Evolutionary conservation across 1,140 invertebrate genomes (phyloP), one percentile per base, ranked within the genome.

Genomic region (Euwallacea similis): DNA sequence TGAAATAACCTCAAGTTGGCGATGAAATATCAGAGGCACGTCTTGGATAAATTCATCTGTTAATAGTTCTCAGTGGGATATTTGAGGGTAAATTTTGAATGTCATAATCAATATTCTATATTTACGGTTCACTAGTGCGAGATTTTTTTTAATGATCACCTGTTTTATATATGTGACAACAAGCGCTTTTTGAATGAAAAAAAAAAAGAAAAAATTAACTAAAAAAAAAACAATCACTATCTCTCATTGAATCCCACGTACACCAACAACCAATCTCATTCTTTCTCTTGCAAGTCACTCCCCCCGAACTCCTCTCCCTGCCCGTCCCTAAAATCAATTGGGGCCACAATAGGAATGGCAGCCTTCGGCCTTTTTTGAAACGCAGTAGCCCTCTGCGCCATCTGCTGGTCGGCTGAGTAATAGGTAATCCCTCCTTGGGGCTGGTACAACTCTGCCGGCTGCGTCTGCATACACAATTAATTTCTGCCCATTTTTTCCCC

Each of bases 371-470:
- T 71, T 64, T 79, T 82, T 66, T 69, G 78, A 33, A 33, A 33
- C 10, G 78, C 76, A 3, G 74, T 76, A 7, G 77, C 42, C 42
- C 80, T 60, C 66, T 80, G 79, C 13, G 72, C 62, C 7, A 78
- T 62, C 62, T 81, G 81, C 69, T 82, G 81, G 59, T 81, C 79
- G n/a, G 81, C 76, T 16, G 79, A 80, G 69, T 82, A 82, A 66
- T 82, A 82, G 15, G 81, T 82, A 9, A 81, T 82, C 42, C 81
- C 81, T 10, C 78, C 78, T 66, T 79, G 81, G 7, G 77, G 79
- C 73, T 82, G 81, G 58, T 79, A 82, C 42, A 82, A 70, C 73
- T 82, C 81, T 11, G 80, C 74, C n/a, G 79, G 77, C 64, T 78
- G 81, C 33, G 74, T 77, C 78, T 81, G 53, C 73, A 76, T 55